Evolutionary conservation across 2,797 vertebrate genomes (phyloP).

Genomic region (Passerculus sandwichensis): DNA sequence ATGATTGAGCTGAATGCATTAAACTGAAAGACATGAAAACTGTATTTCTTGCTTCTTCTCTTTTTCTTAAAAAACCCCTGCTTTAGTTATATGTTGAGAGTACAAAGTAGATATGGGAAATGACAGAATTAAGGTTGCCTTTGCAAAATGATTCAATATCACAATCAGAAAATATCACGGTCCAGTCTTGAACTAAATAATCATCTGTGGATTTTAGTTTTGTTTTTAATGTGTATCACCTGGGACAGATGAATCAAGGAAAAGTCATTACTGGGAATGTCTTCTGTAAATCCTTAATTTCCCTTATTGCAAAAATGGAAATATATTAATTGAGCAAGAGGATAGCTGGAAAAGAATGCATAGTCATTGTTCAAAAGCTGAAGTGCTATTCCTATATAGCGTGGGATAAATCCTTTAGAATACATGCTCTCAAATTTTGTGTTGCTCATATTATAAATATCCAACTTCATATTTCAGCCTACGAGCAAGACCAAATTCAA

Average conservation of each 20-base stretch:
- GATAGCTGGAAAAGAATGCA: not conserved
- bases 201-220: not conserved
- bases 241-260: not conserved
- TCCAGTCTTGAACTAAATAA: not conserved
- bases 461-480: not conserved
- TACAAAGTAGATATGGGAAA: constrained; percentile 35
- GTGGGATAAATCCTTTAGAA: not conserved
- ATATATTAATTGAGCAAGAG: not conserved
- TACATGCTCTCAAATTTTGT: not conserved
- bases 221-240: not conserved
- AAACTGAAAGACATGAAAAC: not conserved
- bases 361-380: not conserved
- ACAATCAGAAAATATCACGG: not conserved
- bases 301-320: not conserved
- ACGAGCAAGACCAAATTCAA: not conserved
- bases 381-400: not conserved
- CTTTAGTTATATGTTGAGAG: not conserved
- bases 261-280: not conserved
- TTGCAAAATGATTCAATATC: not conserved
- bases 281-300: not conserved
- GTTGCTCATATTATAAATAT: not conserved
- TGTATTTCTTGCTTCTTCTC: not conserved
- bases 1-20: not conserved
- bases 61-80: not conserved
- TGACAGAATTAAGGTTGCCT: constrained; percentile 64